These are phyloP conservation scores for Tribolium freemani DNA, from an alignment of 2,888 invertebrate genomes.

Conservation along the genomic window DNA sequence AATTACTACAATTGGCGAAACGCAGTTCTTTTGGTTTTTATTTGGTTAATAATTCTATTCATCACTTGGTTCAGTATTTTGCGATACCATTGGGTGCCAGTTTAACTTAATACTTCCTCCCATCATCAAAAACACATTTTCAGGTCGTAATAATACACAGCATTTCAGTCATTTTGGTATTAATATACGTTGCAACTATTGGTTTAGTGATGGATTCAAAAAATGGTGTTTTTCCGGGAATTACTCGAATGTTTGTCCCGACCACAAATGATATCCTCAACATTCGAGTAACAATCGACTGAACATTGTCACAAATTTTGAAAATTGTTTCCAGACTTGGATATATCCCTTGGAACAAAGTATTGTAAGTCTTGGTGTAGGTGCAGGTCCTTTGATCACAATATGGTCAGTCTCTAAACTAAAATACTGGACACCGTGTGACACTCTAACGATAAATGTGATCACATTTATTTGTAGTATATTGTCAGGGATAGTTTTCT, in stretches of 20 bases:
- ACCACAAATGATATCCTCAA: neutral
- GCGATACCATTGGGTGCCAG: constrained; percentile 7
- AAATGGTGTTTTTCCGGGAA: neutral
- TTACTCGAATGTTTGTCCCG: constrained; percentile 12
- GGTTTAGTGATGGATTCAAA: neutral
- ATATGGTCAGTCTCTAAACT: constrained; percentile 46
- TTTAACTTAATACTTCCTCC: neutral
- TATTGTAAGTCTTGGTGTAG: constrained; percentile 47
- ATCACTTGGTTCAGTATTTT: neutral
- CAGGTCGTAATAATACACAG: neutral
- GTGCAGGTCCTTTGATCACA: constrained; percentile 51
- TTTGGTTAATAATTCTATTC: neutral
- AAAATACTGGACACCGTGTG: constrained; percentile 44
- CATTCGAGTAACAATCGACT: neutral
- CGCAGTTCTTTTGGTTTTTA: neutral
- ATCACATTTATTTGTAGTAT: constrained; percentile 40
- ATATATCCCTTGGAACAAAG: constrained; percentile 46
- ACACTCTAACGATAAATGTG: constrained; percentile 40
- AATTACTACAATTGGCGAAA: neutral
- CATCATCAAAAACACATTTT: neutral
- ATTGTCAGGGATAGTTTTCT: constrained; percentile 41
- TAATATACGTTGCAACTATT: neutral
- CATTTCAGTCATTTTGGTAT: neutral
- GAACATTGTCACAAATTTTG: neutral
- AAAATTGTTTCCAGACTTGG: constrained; percentile 43